These are phyloP conservation scores for Epizoanthus illoricatus DNA, from an alignment of 92 coral and sea anemone species.

Conservation along the genomic window DNA sequence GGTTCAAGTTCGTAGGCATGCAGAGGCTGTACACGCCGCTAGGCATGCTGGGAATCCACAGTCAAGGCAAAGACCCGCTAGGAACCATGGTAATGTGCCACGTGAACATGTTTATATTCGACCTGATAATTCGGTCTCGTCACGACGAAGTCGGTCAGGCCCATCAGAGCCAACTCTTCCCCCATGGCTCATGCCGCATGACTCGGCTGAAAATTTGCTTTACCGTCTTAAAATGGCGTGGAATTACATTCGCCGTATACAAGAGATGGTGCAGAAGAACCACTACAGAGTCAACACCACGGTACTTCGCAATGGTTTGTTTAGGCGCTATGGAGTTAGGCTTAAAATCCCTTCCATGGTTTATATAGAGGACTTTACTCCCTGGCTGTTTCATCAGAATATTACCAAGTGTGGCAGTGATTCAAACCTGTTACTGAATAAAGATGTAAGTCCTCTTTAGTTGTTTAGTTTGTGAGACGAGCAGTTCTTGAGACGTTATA, in stretches of 20 bases:
- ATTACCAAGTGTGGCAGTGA: slow-evolving; percentile 75
- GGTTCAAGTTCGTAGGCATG: not conserved
- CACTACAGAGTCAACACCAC: slow-evolving; percentile 45
- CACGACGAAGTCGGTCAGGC: not conserved
- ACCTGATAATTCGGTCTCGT: not conserved
- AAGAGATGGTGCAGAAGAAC: slow-evolving; percentile 44
- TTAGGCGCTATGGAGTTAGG: slow-evolving; percentile 55
- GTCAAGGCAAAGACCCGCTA: not conserved
- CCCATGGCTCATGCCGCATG: slow-evolving; percentile 30
- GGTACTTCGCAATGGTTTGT: slow-evolving; percentile 47
- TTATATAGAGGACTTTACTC: slow-evolving; percentile 52
- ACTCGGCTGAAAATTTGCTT: slow-evolving; percentile 24
- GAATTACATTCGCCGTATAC: slow-evolving; percentile 67
- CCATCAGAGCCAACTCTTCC: not conserved
- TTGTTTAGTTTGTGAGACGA: too few relatives aligned
- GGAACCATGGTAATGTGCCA: not conserved
- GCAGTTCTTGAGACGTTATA: too few relatives aligned
- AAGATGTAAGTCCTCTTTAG: slow-evolving; percentile 55
- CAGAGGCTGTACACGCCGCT: not conserved
- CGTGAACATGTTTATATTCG: slow-evolving; percentile 10
- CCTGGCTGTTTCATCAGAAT: slow-evolving; percentile 82
- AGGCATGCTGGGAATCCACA: not conserved
- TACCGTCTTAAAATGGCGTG: slow-evolving; percentile 62
- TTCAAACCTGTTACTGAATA: slow-evolving; percentile 77
- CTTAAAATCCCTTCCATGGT: slow-evolving; percentile 55